Evolutionary conservation across 2,797 vertebrate species (phyloP), one percentile per base, ranked within the genome.

Genomic region (Chlorospingus flavigularis): DNA sequence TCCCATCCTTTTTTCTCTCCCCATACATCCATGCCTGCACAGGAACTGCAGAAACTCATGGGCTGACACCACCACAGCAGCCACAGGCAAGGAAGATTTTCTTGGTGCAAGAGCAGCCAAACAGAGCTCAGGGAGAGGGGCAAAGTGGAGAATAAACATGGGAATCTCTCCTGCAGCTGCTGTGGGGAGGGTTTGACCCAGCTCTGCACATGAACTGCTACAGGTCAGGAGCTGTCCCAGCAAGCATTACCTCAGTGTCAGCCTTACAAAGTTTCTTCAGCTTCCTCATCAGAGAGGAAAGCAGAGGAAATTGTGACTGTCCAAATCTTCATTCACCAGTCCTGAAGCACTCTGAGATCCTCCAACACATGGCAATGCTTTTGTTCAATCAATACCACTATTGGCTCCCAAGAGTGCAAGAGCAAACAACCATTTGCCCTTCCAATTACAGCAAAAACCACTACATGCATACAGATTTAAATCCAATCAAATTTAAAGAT

Each of bases 401-500:
- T 3, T 33, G 66, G 50, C 57, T 92, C 71, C 74, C 61, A 47
- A 20, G 37, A 85, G 21, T 58, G 63, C 40, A 76, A 74, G 53
- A 87, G 43, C 23, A 95, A 92, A 57, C 60, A 73, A 28, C 17
- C 33, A 85, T 40, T n/a, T 74, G 63, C 57, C 81, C 54, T 68
- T 58, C 61, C 10, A 3, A 43, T 65, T 77, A 86, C 57, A 83
- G 57, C 39, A 74, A 12, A 82, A 92, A 54, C 47, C 65, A 26
- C 75, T 13, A 4, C 1, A 0, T 45, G 24, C 30, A 47, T 40
- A 0, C 0, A 65, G 33, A 54, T 60, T 89, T 62, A 86, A 90
- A 81, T 68, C 60, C 26, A 39, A n/a, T 54, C 51, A 51, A 10
- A 87, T 92, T 58, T 82, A 71, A 94, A 86, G 58, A 63, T 20